Evolutionary conservation across 2,888 invertebrate genomes (phyloP).

Genomic region (Pomacea canaliculata): DNA sequence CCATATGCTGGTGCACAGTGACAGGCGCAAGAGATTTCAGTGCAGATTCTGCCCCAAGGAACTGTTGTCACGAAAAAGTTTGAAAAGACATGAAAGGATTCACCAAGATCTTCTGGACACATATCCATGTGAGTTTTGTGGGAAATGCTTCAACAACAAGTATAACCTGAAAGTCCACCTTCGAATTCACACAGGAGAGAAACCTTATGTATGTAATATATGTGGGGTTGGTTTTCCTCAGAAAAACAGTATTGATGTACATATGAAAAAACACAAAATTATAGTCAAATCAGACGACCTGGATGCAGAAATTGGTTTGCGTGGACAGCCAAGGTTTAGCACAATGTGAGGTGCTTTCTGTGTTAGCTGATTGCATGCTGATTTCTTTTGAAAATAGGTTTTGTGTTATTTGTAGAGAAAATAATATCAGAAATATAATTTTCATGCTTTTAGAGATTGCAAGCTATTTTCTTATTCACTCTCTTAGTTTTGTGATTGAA

Average conservation of each 20-base stretch:
- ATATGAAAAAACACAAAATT: conserved; percentile 15
- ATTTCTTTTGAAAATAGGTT: too few relatives aligned
- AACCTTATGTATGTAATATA: conserved; percentile 3
- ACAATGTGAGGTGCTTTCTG: too few relatives aligned
- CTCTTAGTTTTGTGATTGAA: too few relatives aligned
- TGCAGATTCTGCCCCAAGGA: too few relatives aligned
- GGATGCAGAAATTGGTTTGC: too few relatives aligned
- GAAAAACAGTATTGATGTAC: conserved; percentile 9
- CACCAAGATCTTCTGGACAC: not conserved
- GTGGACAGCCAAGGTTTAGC: too few relatives aligned
- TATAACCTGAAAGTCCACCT: conserved; percentile 16
- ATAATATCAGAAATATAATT: too few relatives aligned
- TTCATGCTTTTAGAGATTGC: too few relatives aligned
- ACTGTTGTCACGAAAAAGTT: not conserved
- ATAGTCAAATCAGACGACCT: not conserved
- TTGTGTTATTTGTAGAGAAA: too few relatives aligned
- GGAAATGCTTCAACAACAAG: not conserved
- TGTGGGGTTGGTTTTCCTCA: conserved; percentile 9
- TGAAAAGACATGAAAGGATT: not conserved
- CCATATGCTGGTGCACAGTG: not conserved
- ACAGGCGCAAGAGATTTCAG: not conserved
- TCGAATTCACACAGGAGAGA: conserved; percentile 13
- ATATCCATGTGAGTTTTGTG: not conserved
- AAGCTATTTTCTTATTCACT: too few relatives aligned
- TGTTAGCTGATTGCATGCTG: too few relatives aligned